A percentile compares a stretch with the other conserved stretches of the same genome.
Evolutionary conservation across 2,113 vertebrate genomes (phyloP).

Genomic region (Osmerus eperlanus): DNA sequence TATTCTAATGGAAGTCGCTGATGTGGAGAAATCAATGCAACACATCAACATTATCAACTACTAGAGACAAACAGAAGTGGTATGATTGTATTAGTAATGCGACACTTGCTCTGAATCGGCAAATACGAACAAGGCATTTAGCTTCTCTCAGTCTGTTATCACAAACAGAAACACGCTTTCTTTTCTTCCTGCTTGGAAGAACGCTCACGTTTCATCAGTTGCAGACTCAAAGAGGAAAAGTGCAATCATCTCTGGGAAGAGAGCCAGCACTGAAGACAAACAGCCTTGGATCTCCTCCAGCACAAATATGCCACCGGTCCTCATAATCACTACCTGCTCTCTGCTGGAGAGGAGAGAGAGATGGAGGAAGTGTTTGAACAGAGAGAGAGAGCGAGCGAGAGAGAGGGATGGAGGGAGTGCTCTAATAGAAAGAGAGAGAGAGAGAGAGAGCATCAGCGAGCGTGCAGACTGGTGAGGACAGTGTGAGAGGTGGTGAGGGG

Average conservation of each 20-base stretch:
- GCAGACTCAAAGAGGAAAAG: constrained; percentile 46
- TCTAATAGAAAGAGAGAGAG: not conserved
- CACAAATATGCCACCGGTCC: constrained; percentile 33
- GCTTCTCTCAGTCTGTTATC: not conserved
- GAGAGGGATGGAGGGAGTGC: not conserved
- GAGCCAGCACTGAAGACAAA: constrained; percentile 61
- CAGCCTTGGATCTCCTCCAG: constrained; percentile 45
- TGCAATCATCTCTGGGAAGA: constrained; percentile 57
- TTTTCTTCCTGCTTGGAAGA: constrained; percentile 40
- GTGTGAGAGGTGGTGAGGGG: too few relatives aligned
- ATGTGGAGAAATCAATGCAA: too few relatives aligned
- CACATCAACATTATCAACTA: too few relatives aligned
- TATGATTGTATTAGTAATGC: too few relatives aligned
- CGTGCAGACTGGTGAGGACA: too few relatives aligned
- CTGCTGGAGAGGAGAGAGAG: not conserved
- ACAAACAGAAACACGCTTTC: not conserved
- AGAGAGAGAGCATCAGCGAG: too few relatives aligned
- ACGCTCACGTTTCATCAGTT: constrained; percentile 59
- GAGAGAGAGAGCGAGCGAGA: not conserved
- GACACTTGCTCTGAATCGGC: too few relatives aligned
- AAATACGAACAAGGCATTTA: too few relatives aligned
- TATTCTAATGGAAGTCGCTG: constrained; percentile 11
- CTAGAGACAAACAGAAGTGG: too few relatives aligned
- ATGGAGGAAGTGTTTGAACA: not conserved
- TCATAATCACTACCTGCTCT: constrained; percentile 28